Evolutionary conservation across 1,140 invertebrate species (phyloP).

Genomic region (Drosophila sucinea): DNA sequence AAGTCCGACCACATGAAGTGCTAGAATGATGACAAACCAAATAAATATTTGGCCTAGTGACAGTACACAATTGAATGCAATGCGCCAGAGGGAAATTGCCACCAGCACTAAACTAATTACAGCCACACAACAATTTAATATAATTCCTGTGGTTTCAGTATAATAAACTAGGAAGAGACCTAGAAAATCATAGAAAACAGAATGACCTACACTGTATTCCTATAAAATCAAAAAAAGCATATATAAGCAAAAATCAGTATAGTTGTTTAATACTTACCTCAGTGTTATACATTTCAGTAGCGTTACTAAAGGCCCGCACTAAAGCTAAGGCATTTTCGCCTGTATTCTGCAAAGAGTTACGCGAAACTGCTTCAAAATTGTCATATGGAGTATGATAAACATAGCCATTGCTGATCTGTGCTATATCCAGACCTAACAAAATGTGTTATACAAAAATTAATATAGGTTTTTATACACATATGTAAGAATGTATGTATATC

Average conservation of each 20-base stretch:
- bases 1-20: conserved; percentile 64
- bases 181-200: conserved; percentile 92
- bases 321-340: conserved; percentile 91
- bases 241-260: neutral
- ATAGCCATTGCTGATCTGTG: conserved; percentile 96
- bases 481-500: neutral
- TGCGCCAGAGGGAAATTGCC: conserved; percentile 74
- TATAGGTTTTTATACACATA: neutral
- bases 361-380: conserved; percentile 88
- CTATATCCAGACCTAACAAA: conserved; percentile 90
- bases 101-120: conserved; percentile 82
- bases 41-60: conserved; percentile 43
- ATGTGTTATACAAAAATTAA: neutral
- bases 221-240: conserved; percentile 42
- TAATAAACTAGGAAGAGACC: conserved; percentile 88
- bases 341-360: conserved; percentile 91
- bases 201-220: conserved; percentile 84
- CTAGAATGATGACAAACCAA: conserved; percentile 62
- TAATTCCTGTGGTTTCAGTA: conserved; percentile 84
- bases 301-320: conserved; percentile 86
- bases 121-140: conserved; percentile 86
- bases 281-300: conserved; percentile 85
- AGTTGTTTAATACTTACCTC: conserved; percentile 38
- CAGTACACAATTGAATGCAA: conserved; percentile 45
- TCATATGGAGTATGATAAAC: conserved; percentile 95